phyloP scores from a whole-genome alignment of 2,797 vertebrate genomes.

The Nyctalus aviator region DNA sequence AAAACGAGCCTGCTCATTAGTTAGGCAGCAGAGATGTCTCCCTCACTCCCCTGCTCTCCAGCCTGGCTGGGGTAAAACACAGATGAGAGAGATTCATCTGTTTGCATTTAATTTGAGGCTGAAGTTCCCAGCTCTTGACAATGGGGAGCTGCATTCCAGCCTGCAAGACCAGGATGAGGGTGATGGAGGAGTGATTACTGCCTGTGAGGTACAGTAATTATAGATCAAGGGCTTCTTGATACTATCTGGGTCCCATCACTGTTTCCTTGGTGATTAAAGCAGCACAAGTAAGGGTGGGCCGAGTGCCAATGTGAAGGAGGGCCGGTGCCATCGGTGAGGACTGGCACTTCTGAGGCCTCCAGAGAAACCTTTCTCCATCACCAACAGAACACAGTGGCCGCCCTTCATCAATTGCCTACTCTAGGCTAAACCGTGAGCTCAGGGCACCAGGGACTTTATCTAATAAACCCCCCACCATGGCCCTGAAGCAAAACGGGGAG shows the following conservation, averaged over 20 bases:
- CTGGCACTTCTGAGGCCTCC: conserved; percentile 61
- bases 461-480: not conserved
- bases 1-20: conserved; percentile 71
- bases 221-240: conserved; percentile 77
- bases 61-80: conserved; percentile 67
- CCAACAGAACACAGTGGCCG: not conserved
- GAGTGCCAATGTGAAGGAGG: conserved; percentile 74
- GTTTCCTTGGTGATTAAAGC: conserved; percentile 81
- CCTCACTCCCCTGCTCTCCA: conserved; percentile 48
- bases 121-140: conserved; percentile 66
- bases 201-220: conserved; percentile 67
- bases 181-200: not conserved
- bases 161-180: conserved; percentile 37
- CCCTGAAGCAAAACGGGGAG: not conserved
- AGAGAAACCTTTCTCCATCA: conserved; percentile 35
- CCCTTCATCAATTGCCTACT: not conserved
- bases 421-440: not conserved
- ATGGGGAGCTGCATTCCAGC: conserved; percentile 50
- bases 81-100: conserved; percentile 70
- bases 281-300: conserved; percentile 78
- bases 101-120: conserved; percentile 84
- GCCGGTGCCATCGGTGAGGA: not conserved
- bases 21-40: conserved; percentile 21
- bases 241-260: conserved; percentile 75
- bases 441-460: not conserved